phyloP scores from a whole-genome alignment of 1,140 invertebrate genomes.

The Metopolophium dirhodum region DNA sequence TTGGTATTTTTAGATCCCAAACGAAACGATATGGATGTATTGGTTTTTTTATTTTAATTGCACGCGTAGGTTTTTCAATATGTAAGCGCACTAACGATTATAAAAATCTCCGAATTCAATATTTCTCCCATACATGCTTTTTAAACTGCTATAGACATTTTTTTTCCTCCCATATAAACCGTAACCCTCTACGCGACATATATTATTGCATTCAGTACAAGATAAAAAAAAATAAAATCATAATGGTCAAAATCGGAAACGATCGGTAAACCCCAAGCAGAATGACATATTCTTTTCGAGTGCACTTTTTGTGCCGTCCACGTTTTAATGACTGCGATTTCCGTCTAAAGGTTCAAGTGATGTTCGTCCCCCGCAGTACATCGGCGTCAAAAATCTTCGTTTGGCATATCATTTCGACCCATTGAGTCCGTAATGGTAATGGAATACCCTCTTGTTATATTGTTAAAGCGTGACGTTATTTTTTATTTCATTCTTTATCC shows the following conservation, averaged over 20 bases:
- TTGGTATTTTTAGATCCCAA: not conserved
- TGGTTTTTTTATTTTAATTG: not conserved
- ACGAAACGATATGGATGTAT: not conserved
- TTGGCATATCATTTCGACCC: slow-evolving; percentile 35
- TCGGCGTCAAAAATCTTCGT: slow-evolving; percentile 54
- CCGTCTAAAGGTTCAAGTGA: slow-evolving; percentile 38
- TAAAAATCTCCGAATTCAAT: not conserved
- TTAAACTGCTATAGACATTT: not conserved
- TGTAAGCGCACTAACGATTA: not conserved
- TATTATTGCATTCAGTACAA: slow-evolving; percentile 20
- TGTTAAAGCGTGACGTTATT: not conserved
- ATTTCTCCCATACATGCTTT: not conserved
- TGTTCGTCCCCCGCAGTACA: not conserved
- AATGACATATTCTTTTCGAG: slow-evolving; percentile 47
- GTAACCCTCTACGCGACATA: not conserved
- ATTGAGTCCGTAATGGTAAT: slow-evolving; percentile 39
- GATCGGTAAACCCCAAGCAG: not conserved
- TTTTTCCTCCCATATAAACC: not conserved
- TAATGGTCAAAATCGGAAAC: slow-evolving; percentile 28
- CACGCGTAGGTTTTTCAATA: not conserved
- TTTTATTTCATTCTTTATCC: not conserved
- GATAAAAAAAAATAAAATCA: slow-evolving; percentile 24
- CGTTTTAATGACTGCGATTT: slow-evolving; percentile 45
- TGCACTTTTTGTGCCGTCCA: not conserved
- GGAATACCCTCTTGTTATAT: not conserved